phyloP scores from a whole-genome alignment of 2,888 invertebrate genomes.

The Augochlorella aurata region DNA sequence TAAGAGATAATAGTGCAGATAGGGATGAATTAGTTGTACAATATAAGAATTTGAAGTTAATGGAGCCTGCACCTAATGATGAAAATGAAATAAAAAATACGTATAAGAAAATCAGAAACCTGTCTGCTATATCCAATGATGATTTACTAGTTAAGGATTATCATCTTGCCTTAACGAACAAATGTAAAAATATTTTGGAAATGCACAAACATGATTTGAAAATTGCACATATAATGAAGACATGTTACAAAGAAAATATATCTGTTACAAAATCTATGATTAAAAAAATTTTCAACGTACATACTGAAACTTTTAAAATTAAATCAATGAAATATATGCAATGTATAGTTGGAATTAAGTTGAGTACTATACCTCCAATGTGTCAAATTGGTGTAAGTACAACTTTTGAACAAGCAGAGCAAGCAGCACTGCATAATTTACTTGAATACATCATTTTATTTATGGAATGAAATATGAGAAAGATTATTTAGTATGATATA shows the following conservation, averaged over 20 bases:
- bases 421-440: constrained; percentile 19
- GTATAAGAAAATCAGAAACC: neutral
- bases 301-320: neutral
- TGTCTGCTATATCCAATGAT: neutral
- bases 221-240: neutral
- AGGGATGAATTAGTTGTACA: neutral
- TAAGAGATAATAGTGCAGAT: neutral
- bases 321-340: accelerated
- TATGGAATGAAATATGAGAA: neutral
- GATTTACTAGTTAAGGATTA: neutral
- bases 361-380: constrained; percentile 11
- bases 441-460: neutral
- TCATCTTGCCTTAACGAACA: neutral
- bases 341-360: neutral
- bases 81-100: neutral
- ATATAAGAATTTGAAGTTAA: neutral
- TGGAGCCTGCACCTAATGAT: neutral
- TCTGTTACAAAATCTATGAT: neutral
- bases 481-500: neutral
- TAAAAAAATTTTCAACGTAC: neutral
- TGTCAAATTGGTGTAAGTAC: constrained; percentile 33
- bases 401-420: constrained; percentile 22
- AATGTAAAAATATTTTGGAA: neutral
- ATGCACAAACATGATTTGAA: neutral
- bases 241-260: neutral